These are phyloP conservation scores for Balanococcus diminutus DNA, from an alignment of 2,888 invertebrate genomes.

Conservation along the genomic window DNA sequence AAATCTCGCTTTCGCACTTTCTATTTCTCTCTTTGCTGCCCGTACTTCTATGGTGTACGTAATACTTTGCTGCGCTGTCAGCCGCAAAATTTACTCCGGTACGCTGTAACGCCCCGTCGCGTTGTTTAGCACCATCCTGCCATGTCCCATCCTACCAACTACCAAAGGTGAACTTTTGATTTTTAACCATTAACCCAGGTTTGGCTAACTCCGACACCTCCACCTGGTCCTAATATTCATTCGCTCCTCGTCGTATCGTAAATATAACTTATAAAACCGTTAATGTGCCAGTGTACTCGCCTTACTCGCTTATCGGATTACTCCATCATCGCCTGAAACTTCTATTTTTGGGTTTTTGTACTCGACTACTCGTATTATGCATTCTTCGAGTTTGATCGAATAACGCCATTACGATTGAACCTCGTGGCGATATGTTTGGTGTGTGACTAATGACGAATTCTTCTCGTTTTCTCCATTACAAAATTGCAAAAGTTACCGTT, in stretches of 20 bases:
- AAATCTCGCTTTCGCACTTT: neutral
- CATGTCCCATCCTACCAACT: too few relatives aligned
- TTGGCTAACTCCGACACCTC: neutral
- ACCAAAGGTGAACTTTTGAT: neutral
- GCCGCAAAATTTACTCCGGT: conserved; percentile 7
- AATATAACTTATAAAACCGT: neutral
- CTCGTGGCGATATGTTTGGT: neutral
- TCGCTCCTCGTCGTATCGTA: neutral
- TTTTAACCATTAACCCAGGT: neutral
- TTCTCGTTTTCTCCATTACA: neutral
- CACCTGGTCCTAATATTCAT: neutral
- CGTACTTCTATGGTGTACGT: neutral
- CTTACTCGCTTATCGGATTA: neutral
- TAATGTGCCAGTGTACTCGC: neutral
- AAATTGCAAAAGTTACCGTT: neutral
- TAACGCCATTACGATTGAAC: neutral
- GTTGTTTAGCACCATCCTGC: neutral
- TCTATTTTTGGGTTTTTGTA: neutral
- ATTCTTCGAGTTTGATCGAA: too few relatives aligned
- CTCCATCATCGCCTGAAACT: neutral
- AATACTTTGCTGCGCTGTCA: neutral
- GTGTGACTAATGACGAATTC: neutral
- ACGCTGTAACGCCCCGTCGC: neutral
- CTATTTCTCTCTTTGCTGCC: neutral
- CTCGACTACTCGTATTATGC: neutral